These are phyloP conservation scores for Romanomermis culicivorax DNA, from an alignment of 2,888 invertebrate species.

Conservation along the genomic window DNA sequence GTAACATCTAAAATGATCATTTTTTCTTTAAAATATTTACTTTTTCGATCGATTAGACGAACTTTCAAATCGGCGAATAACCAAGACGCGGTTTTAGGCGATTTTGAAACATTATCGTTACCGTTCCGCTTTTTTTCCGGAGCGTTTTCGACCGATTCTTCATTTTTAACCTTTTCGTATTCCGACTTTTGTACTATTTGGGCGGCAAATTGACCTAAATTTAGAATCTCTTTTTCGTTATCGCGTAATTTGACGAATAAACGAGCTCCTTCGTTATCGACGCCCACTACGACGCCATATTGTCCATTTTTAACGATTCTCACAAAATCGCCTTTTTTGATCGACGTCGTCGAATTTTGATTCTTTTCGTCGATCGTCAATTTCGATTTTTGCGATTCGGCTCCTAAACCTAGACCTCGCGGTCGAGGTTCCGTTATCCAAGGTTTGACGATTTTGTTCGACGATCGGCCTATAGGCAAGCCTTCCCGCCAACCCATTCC, in stretches of 20 bases:
- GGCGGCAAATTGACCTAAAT: conserved; percentile 35
- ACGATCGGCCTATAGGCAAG: conserved; percentile 17
- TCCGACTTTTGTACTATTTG: conserved; percentile 55
- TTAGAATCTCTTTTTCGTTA: conserved; percentile 14
- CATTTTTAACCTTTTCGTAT: conserved; percentile 43
- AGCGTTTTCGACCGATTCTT: background rate
- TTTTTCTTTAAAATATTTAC: conserved; percentile 25
- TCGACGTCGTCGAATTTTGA: background rate
- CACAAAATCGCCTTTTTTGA: conserved; percentile 9
- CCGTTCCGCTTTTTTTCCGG: conserved; percentile 2
- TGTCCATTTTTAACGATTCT: conserved; percentile 9
- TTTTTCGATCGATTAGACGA: conserved; percentile 29
- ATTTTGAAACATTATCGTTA: background rate
- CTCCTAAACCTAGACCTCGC: conserved; percentile 80
- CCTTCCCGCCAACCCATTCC: conserved; percentile 55
- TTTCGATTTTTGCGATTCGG: conserved; percentile 36
- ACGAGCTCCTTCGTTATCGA: conserved; percentile 59
- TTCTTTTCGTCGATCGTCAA: conserved; percentile 7
- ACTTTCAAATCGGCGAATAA: conserved; percentile 29
- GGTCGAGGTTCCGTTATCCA: conserved; percentile 53
- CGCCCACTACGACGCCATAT: conserved; percentile 33
- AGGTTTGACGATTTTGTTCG: conserved; percentile 30
- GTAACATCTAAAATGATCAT: conserved; percentile 29
- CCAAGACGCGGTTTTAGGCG: conserved; percentile 19
- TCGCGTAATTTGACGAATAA: conserved; percentile 43